phyloP scores from a whole-genome alignment of 2,797 vertebrate genomes.

The Aratinga solstitialis region DNA sequence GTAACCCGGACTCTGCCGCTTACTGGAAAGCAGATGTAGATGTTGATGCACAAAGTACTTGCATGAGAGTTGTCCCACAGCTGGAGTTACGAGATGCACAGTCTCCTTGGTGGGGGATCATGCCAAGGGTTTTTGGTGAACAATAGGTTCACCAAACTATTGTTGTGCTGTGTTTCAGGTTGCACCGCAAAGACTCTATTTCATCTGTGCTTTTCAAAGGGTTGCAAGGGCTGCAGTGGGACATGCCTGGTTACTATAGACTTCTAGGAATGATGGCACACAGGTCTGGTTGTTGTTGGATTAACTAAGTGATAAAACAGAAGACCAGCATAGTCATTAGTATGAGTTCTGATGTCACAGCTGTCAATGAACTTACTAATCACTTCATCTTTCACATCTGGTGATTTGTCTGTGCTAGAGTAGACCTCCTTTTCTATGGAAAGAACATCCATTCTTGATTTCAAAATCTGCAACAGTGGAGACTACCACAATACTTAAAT shows the following conservation, averaged over 20 bases:
- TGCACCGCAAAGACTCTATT: background rate
- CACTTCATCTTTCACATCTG: background rate
- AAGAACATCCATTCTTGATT: background rate
- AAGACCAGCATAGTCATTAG: background rate
- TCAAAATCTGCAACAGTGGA: background rate
- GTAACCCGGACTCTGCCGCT: fast-evolving
- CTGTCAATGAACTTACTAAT: background rate
- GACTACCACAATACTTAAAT: background rate
- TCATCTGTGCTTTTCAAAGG: background rate
- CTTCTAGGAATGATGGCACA: background rate
- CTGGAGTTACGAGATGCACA: background rate
- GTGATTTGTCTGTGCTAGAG: background rate
- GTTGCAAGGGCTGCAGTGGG: background rate
- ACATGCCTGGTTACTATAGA: background rate
- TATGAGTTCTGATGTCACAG: background rate
- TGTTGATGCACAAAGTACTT: fast-evolving
- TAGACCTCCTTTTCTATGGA: background rate
- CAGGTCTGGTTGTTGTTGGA: background rate
- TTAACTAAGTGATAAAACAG: background rate
- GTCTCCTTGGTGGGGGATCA: background rate
- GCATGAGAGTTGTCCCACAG: fast-evolving
- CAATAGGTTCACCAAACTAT: background rate
- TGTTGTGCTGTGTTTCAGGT: background rate
- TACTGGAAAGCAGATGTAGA: background rate
- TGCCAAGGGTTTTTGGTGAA: background rate